phyloP scores from a whole-genome alignment of 2,888 invertebrate species.

The Agrotis exclamationis region DNA sequence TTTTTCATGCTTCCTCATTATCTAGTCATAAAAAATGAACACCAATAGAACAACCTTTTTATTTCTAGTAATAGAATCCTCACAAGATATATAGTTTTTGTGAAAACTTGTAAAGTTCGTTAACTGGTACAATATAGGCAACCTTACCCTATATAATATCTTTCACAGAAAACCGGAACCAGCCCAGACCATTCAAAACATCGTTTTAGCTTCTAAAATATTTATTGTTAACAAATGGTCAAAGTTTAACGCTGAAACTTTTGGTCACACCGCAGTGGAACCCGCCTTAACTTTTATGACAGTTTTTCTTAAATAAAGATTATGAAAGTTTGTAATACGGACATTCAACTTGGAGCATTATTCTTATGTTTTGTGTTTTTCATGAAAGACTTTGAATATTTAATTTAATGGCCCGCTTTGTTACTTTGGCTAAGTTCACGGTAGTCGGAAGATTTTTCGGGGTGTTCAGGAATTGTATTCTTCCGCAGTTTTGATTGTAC shows the following conservation, averaged over 20 bases:
- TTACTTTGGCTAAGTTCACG: slow-evolving; percentile 32
- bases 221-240: slow-evolving; percentile 51
- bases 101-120: no score
- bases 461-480: slow-evolving; percentile 13
- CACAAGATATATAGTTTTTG: no score
- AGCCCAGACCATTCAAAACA: slow-evolving; percentile 18
- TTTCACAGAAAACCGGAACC: slow-evolving; percentile 27
- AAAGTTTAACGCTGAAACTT: slow-evolving; percentile 39
- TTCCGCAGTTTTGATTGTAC: background rate
- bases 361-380: slow-evolving; percentile 54
- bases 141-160: slow-evolving; percentile 51
- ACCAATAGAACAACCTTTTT: no score
- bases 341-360: slow-evolving; percentile 57
- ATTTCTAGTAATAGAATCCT: no score
- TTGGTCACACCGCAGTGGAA: slow-evolving; percentile 43
- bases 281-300: slow-evolving; percentile 53
- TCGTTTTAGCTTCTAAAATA: slow-evolving; percentile 34
- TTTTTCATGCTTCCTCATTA: no score
- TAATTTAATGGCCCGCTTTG: slow-evolving; percentile 50
- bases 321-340: slow-evolving; percentile 60
- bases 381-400: slow-evolving; percentile 36
- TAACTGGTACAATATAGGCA: no score
- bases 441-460: background rate
- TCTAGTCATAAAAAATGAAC: no score
- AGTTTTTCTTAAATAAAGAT: slow-evolving; percentile 59